A percentile compares a stretch with the other conserved stretches of the same genome.
These are phyloP conservation scores for Cydia splendana DNA, from an alignment of 1,140 invertebrate species.

Conservation along the genomic window DNA sequence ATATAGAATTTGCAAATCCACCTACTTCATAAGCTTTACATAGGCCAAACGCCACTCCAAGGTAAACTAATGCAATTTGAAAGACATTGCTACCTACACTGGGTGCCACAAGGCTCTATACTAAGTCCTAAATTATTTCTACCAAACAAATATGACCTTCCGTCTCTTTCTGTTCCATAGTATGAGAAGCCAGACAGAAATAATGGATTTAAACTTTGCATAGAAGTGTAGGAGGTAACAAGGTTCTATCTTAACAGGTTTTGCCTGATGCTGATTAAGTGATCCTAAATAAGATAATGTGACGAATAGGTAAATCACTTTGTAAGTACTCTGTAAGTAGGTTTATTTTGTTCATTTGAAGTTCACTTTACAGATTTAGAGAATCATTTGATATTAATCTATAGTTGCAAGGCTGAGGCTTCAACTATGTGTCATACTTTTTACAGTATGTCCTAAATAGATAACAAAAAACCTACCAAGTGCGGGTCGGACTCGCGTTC, in stretches of 20 bases:
- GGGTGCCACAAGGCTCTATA: conserved; percentile 49
- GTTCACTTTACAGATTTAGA: no score
- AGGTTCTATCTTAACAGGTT: conserved; percentile 19
- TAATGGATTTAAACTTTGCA: conserved; percentile 14
- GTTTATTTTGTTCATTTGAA: background rate
- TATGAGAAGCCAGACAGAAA: conserved; percentile 9
- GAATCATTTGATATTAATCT: no score
- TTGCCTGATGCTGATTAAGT: conserved; percentile 18
- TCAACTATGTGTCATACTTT: background rate
- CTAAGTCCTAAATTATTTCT: conserved; percentile 41
- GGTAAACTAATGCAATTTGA: conserved; percentile 13
- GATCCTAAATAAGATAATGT: conserved; percentile 3
- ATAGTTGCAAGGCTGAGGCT: no score
- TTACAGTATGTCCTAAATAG: background rate
- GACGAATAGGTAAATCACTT: background rate
- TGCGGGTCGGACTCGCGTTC: no score
- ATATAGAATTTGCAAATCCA: background rate
- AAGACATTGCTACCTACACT: conserved; percentile 48
- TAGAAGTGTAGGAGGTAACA: conserved; percentile 19
- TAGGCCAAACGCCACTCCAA: conserved; percentile 6
- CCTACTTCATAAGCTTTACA: background rate
- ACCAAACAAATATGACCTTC: background rate
- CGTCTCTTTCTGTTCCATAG: conserved; percentile 4
- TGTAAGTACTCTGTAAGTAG: no score
- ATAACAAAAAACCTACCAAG: no score